A percentile compares a stretch with the other conserved stretches of the same genome.
Evolutionary conservation across 2,113 vertebrate species (phyloP).

Genomic region (Hippocampus barbouri): DNA sequence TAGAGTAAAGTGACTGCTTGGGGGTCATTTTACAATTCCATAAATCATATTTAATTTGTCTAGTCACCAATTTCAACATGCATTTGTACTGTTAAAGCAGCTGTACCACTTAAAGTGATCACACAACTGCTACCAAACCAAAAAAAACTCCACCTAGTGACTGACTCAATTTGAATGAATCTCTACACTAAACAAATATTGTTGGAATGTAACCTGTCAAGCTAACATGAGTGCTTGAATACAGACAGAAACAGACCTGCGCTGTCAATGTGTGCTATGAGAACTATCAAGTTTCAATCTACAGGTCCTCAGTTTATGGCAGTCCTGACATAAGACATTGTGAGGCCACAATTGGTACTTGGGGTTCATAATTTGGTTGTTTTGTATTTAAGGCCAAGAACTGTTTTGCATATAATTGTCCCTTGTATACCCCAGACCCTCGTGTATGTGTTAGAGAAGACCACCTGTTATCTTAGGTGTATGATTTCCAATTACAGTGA

Average conservation of each 20-base stretch:
- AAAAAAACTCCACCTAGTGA: background rate
- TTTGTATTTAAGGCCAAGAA: too few species aligned
- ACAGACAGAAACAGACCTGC: background rate
- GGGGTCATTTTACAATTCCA: background rate
- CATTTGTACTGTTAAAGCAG: background rate
- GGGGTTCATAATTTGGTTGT: too few species aligned
- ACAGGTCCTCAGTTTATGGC: background rate
- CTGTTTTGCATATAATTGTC: too few species aligned
- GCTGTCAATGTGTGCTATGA: background rate
- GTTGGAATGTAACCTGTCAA: constrained; percentile 32
- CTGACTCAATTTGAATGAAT: background rate
- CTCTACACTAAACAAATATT: background rate
- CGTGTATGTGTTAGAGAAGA: too few species aligned
- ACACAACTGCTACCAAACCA: background rate
- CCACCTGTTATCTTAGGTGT: too few species aligned
- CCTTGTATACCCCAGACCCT: too few species aligned
- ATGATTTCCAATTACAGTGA: too few species aligned
- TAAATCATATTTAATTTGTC: background rate
- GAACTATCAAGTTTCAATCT: background rate
- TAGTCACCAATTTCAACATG: background rate
- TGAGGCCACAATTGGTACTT: too few species aligned
- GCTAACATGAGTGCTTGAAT: constrained; percentile 4
- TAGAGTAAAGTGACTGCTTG: background rate
- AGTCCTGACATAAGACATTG: background rate
- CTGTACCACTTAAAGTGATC: background rate